Evolutionary conservation across 2,113 vertebrate species (phyloP), one percentile per base, ranked within the genome.

Genomic region (Aegotheles bennettii): DNA sequence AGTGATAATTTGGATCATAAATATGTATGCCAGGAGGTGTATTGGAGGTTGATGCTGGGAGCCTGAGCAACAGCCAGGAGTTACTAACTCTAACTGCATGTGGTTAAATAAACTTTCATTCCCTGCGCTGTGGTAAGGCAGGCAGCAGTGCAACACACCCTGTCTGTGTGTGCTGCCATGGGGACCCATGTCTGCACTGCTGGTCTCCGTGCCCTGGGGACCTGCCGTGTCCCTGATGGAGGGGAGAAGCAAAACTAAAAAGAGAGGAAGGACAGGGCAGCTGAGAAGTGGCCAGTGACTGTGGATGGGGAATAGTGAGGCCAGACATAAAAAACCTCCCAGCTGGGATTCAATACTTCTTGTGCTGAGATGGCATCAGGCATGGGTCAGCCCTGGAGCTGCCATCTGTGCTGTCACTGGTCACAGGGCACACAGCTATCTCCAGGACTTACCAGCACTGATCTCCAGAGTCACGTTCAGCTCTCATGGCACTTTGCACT

Each of bases 1-100:
- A 10, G 63, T 68, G 59, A 50, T 95, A 95, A 96, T 67, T 95
- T 31, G 73, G 67, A 68, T 90, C 26, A 88, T 94, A 70, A 97
- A 97, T 95, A 95, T 91, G 67, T 15, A 93, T 83, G 51, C 53
- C 6, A 13, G 77, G 83, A 81, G 69, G 77, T 16, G 7, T 67
- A 42, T 48, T 0, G 3, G 56, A 86, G 42, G 31, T 24, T 42
- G 79, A 26, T 82, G 33, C 59, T 0, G 28, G 43, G 43, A 87
- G 73, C 45, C 70, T 67, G 89, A 86, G 82, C 56, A 51, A 5
- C 48, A 93, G 87, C 78, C 93, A 76, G 17, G 60, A 95, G 57
- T n/a, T 84, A 28, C 59, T 47, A 14, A n/a, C 50, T 57, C 82
- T 24, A 50, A 50, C 93, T 85, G 63, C 36, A 8, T 14, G 28